These are phyloP conservation scores for Ceratothoa steindachneri DNA, from an alignment of 2,888 invertebrate species.

Conservation along the genomic window DNA sequence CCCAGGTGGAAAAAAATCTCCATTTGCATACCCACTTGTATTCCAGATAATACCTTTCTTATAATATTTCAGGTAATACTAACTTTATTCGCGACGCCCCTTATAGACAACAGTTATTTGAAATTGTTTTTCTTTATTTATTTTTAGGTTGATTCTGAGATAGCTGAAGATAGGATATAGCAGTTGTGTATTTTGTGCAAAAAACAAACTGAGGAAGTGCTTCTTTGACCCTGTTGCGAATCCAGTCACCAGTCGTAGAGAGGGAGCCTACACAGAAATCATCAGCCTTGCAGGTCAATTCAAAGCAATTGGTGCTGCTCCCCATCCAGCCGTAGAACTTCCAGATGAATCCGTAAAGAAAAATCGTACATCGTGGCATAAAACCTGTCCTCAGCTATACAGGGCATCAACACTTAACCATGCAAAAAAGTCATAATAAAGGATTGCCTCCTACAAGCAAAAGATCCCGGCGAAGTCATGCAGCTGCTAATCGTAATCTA, in stretches of 20 bases:
- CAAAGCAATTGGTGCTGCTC: not conserved
- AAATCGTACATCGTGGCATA: conserved; percentile 3
- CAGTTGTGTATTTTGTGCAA: not conserved
- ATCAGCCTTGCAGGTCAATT: conserved; percentile 13
- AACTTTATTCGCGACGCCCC: no score
- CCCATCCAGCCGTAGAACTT: not conserved
- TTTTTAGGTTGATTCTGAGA: not conserved
- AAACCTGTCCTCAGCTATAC: not conserved
- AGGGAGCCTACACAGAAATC: conserved; percentile 1
- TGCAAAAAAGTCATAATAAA: not conserved
- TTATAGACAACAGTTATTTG: not conserved
- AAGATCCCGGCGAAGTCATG: not conserved
- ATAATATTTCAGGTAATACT: not conserved
- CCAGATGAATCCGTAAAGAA: not conserved
- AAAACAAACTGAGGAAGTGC: conserved; percentile 13
- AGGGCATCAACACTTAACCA: conserved; percentile 5
- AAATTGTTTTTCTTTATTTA: not conserved
- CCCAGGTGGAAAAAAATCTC: no score
- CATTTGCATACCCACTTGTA: no score
- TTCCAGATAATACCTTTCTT: no score
- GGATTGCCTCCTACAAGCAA: not conserved
- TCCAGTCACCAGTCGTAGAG: not conserved
- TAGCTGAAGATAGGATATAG: not conserved
- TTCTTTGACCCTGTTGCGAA: not conserved
- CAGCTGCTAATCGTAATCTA: conserved; percentile 4